Conservation (phyloP, 2,797 vertebrate species). For the Phrynocephalus forsythii region DNA sequence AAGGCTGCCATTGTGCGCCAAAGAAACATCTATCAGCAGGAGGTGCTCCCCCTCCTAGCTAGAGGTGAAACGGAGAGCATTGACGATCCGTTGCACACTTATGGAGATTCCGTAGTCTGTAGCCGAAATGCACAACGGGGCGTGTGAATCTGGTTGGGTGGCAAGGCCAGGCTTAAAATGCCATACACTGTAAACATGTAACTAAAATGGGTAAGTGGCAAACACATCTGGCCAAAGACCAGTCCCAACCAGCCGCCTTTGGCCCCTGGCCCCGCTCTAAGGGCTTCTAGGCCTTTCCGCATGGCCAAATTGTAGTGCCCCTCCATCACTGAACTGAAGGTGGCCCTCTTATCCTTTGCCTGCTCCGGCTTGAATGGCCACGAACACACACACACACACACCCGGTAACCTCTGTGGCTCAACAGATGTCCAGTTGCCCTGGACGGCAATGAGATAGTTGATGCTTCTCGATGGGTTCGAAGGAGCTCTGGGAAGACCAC, state of each 20-base stretch:
- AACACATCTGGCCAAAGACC: too few relatives aligned
- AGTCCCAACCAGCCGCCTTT: too few relatives aligned
- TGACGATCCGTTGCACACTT: not conserved
- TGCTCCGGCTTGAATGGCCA: not conserved
- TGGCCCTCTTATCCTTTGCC: not conserved
- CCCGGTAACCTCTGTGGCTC: not conserved
- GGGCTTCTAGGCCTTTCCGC: not conserved
- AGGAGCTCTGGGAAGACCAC: not conserved
- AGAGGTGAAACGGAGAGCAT: not conserved
- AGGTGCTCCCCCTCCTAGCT: too few relatives aligned
- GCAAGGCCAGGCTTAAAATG: too few relatives aligned
- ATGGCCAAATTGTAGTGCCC: not conserved
- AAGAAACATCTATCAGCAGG: fast-evolving
- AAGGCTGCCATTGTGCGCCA: not conserved
- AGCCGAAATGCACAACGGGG: not conserved
- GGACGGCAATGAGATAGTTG: not conserved
- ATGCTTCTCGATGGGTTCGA: not conserved
- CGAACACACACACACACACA: not conserved
- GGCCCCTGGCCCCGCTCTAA: not conserved
- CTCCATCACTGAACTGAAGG: too few relatives aligned
- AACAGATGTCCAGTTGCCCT: not conserved
- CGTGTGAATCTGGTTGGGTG: too few relatives aligned
- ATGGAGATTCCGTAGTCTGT: not conserved
- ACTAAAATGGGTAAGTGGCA: not conserved
- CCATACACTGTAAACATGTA: not conserved